Evolutionary conservation across 2,797 vertebrate species (phyloP), one percentile per base, ranked within the genome.

Genomic region (Lerista edwardsae): DNA sequence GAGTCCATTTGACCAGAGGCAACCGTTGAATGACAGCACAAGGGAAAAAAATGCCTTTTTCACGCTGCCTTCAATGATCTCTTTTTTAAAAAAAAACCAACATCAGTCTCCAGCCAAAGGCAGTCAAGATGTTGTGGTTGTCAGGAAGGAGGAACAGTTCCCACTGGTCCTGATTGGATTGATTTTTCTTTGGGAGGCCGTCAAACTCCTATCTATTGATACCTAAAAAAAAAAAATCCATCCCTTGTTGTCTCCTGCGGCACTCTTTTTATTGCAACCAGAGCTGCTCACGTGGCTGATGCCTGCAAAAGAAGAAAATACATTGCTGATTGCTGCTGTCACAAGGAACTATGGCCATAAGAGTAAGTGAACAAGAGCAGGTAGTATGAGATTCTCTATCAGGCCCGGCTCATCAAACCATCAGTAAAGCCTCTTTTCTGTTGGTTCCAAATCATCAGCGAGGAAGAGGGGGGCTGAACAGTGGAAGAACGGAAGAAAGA

Each of bases 391-490:
- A 81, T 36, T 87, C 39, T 83, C 44, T 80, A 81, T 86, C 51
- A 84, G 0, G 0, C 51, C 84, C 61, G 80, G 67, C 41, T 92
- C 84, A 74, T 92, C 84, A 75, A 67, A 9, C 1, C n/a, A 59
- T 68, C 79, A 78, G 44, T 61, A 57, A 76, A 74, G 44, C 36
- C 31, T 23, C 62, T 84, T n/a, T 65, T 86, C 39, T 75, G 3
- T 88, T 86, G 41, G 80, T 61, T 65, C 68, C 86, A 88, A 92
- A 81, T 64, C 44, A 65, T 91, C 88, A 85, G 75, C 88, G 44
- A 78, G 68, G 82, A 91, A 73, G n/a, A n/a, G 84, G 76, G 23
- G 79, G 55, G 87, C 29, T 41, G 36, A 71, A 62, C 55, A 19
- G 51, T 87, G 61, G 87, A 84, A 69, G 62, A 87, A 85, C 86